phyloP scores from a whole-genome alignment of 2,797 vertebrate genomes.

The Lagodon rhomboides region DNA sequence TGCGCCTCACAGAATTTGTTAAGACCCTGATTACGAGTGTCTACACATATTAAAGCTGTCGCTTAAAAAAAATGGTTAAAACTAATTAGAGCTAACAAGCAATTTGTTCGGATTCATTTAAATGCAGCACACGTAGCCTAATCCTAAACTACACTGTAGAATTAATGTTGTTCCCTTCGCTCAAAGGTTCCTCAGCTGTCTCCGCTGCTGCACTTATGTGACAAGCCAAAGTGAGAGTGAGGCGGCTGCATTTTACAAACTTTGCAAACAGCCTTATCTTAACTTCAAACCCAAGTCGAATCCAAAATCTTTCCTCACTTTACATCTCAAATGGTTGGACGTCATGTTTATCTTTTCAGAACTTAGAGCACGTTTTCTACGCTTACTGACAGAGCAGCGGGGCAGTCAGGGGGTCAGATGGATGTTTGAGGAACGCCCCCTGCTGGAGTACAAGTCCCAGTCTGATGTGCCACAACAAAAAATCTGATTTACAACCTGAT shows the following conservation, averaged over 20 bases:
- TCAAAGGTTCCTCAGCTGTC: not conserved
- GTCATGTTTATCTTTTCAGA: not conserved
- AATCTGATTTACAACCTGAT: no score
- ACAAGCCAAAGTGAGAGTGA: not conserved
- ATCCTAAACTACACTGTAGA: conserved; percentile 22
- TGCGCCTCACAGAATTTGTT: conserved; percentile 1
- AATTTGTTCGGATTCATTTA: conserved; percentile 16
- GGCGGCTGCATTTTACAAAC: not conserved
- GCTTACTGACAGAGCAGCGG: not conserved
- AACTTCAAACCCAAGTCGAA: not conserved
- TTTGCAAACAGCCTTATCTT: not conserved
- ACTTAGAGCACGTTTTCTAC: not conserved
- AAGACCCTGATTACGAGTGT: conserved; percentile 10
- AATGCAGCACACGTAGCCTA: conserved; percentile 7
- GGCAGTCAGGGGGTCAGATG: not conserved
- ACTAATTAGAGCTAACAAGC: conserved; percentile 26
- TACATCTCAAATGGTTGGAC: not conserved
- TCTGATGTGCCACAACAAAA: not conserved
- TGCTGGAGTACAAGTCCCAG: conserved; percentile 2
- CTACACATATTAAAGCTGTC: conserved; percentile 11
- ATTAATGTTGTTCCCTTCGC: not conserved
- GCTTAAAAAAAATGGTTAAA: conserved; percentile 3
- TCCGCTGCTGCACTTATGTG: not conserved
- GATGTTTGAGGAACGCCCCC: not conserved
- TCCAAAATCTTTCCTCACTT: not conserved